Evolutionary conservation across 2,113 vertebrate species (phyloP), one percentile per base, ranked within the genome.

Genomic region (Rhinolophus ferrumequinum): DNA sequence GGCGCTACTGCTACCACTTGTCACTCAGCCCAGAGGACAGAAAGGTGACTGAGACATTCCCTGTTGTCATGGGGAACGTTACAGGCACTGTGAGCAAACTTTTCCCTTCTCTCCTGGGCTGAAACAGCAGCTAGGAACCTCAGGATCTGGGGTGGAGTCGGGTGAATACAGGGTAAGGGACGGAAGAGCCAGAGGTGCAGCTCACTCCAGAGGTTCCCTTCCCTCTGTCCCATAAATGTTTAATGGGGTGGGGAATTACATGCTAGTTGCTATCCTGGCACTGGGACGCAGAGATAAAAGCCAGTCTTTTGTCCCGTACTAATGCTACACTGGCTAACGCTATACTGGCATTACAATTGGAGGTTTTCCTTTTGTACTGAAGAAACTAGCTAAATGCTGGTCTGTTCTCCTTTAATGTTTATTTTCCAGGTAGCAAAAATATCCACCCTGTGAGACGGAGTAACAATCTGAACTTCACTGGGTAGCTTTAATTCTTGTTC

Each of bases 381-480:
- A 64, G 54, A 92, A 88, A 24, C 35, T 52, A 92, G 75, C 60
- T 77, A 86, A 47, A 84, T 44, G 41, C 47, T 88, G 14, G 7
- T 56, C 44, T 64, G 75, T 94, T 85, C n/a, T 21, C 15, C 64
- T 88, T 92, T 67, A 90, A 79, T 66, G 33, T 69, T 79, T 85
- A 94, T 75, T 94, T 88, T 81, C 77, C 47, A 85, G 41, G 41
- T 5, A 90, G 70, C 64, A 93, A 33, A 95, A 93, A 77, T 73
- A 22, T 77, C 70, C 6, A 62, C 13, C 12, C n/a, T 85, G 16
- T 69, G 47, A 47, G 76, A 35, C 22, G 93, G 38, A 96, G 41
- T 35, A 81, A 73, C 15, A 80, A 90, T 16, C 24, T 52, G 28
- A 93, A 92, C 8, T 67, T 95, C 67, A 50, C 7, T 28, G 28